A percentile compares a stretch with the other conserved stretches of the same genome.
Conservation (phyloP, 2,113 vertebrate genomes). For the Tetrax tetrax region DNA sequence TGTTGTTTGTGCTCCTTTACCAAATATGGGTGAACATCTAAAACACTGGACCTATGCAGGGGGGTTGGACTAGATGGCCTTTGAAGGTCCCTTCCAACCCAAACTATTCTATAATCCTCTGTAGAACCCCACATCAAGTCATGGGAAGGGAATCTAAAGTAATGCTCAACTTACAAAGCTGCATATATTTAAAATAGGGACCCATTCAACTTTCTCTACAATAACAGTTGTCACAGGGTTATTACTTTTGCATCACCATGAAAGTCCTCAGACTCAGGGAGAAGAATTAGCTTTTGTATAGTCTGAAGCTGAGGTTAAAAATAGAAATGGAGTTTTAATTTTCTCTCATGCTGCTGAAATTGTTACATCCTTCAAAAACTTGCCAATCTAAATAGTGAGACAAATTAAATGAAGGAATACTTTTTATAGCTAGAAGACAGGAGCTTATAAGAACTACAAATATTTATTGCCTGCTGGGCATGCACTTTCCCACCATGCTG, state of each 20-base stretch:
- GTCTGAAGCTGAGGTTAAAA: neutral
- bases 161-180: neutral
- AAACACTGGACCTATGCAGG: neutral
- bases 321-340: neutral
- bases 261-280: neutral
- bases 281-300: slow-evolving; percentile 1
- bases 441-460: neutral
- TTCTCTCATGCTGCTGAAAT: neutral
- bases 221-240: neutral
- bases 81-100: too few species aligned
- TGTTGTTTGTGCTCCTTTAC: neutral
- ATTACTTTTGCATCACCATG: neutral
- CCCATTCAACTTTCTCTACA: neutral
- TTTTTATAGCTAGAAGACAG: neutral
- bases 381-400: neutral
- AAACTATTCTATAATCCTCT: too few species aligned
- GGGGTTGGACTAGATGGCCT: too few species aligned
- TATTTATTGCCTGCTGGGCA: neutral
- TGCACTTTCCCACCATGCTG: neutral
- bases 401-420: neutral
- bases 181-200: neutral
- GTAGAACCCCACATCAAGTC: neutral
- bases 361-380: neutral
- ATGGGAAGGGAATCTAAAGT: neutral
- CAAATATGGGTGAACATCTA: neutral